Evolutionary conservation across 2,888 invertebrate species (phyloP).

Genomic region (Anthophora plumipes): DNA sequence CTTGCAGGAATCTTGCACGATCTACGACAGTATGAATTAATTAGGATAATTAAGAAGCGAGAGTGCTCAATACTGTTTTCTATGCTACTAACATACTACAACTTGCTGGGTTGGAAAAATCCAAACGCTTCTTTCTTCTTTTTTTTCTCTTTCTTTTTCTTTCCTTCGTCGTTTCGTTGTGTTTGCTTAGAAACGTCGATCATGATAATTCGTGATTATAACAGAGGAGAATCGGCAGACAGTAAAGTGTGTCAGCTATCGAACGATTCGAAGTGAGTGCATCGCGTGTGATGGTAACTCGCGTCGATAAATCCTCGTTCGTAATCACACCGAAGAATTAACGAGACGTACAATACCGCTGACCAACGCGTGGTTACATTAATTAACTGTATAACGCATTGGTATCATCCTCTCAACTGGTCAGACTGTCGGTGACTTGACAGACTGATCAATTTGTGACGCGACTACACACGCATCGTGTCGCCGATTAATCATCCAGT

Average conservation of each 20-base stretch:
- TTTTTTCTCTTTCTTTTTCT: too few species aligned
- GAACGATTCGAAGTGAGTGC: not conserved
- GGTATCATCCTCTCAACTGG: not conserved
- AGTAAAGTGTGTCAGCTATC: not conserved
- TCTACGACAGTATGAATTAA: too few species aligned
- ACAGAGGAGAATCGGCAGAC: slow-evolving; percentile 9
- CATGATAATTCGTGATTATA: not conserved
- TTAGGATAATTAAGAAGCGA: too few species aligned
- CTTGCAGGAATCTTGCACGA: not conserved
- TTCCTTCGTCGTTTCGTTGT: not conserved
- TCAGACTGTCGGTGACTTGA: not conserved
- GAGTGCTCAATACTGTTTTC: too few species aligned
- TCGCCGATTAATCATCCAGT: slow-evolving; percentile 28
- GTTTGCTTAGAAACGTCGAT: not conserved
- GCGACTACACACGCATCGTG: not conserved
- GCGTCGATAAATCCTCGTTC: slow-evolving; percentile 7
- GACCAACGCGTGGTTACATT: not conserved
- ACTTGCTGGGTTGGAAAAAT: too few species aligned
- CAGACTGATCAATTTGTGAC: not conserved
- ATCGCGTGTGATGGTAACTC: not conserved
- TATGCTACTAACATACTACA: too few species aligned
- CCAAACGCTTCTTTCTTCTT: too few species aligned
- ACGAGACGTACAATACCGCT: slow-evolving; percentile 29
- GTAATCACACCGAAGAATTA: slow-evolving; percentile 13
- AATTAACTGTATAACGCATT: slow-evolving; percentile 10